phyloP scores from a whole-genome alignment of 2,797 vertebrate genomes.

The Australoheros facetus region DNA sequence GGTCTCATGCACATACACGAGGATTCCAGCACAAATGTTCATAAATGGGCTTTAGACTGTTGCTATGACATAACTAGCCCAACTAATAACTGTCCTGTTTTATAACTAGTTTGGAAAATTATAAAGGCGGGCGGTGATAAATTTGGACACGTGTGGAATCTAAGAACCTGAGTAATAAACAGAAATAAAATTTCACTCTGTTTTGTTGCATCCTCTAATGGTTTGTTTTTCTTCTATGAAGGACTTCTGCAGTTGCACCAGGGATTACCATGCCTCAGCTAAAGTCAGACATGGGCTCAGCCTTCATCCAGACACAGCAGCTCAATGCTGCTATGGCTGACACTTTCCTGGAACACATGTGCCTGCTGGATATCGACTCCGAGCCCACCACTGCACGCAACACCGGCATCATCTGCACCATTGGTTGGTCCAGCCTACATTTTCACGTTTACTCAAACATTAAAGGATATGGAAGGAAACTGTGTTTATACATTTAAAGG shows the following conservation, averaged over 20 bases:
- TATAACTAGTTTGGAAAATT: not conserved
- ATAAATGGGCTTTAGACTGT: not conserved
- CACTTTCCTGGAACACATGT: conserved; percentile 97
- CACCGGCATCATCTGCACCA: conserved; percentile 99
- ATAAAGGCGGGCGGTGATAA: too few relatives aligned
- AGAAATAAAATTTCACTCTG: too few relatives aligned
- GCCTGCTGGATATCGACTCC: conserved; percentile 96
- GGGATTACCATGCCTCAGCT: conserved; percentile 79
- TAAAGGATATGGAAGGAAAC: not conserved
- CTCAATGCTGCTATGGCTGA: conserved; percentile 95
- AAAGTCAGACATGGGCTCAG: conserved; percentile 88
- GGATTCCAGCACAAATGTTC: not conserved
- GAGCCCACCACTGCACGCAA: conserved; percentile 93
- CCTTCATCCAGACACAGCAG: conserved; percentile 98
- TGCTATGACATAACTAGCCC: not conserved
- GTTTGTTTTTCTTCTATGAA: conserved; percentile 29
- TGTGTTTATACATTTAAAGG: not conserved
- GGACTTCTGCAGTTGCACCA: conserved; percentile 57
- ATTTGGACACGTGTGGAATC: not conserved
- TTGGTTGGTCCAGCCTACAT: conserved; percentile 82
- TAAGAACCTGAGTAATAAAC: not conserved
- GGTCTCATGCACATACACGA: not conserved
- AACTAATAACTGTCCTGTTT: not conserved
- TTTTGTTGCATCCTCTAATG: too few relatives aligned
- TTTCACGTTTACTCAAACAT: not conserved